A percentile compares a stretch with the other conserved stretches of the same genome.
Conservation (phyloP, 2,113 vertebrate species). For the Rousettus leschenaultii region DNA sequence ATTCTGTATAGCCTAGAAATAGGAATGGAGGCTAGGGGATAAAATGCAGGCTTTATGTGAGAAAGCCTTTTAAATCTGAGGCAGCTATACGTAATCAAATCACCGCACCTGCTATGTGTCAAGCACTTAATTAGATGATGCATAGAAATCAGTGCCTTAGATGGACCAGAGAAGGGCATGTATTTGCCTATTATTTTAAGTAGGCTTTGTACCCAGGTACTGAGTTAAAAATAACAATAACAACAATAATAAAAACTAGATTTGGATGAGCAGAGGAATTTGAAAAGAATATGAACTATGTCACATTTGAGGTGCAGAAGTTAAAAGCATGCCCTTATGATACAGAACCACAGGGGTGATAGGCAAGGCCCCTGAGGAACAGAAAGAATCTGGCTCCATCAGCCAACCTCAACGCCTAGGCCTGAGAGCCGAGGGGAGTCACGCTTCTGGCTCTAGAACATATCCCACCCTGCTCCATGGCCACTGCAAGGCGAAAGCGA, state of each 20-base stretch:
- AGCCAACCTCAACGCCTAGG: background rate
- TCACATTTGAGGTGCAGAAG: background rate
- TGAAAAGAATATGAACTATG: background rate
- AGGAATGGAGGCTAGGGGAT: background rate
- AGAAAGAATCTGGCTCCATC: background rate
- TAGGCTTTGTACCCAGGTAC: background rate
- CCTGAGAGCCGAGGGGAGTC: background rate
- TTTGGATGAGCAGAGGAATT: background rate
- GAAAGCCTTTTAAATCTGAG: background rate
- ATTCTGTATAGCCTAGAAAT: background rate
- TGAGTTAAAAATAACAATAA: background rate
- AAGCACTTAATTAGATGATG: background rate
- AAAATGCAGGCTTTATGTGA: background rate
- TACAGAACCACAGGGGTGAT: too few relatives aligned
- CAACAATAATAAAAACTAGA: background rate
- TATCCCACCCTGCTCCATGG: too few relatives aligned
- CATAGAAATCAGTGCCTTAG: background rate
- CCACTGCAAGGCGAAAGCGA: background rate
- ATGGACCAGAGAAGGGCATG: background rate
- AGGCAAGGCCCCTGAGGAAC: too few relatives aligned
- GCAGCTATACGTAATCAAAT: background rate
- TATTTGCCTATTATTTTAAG: background rate
- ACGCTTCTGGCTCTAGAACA: background rate
- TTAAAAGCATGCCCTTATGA: background rate
- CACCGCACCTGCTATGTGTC: background rate